Conservation (phyloP, 2,888 invertebrate species). For the Entomobrya multifasciata region DNA sequence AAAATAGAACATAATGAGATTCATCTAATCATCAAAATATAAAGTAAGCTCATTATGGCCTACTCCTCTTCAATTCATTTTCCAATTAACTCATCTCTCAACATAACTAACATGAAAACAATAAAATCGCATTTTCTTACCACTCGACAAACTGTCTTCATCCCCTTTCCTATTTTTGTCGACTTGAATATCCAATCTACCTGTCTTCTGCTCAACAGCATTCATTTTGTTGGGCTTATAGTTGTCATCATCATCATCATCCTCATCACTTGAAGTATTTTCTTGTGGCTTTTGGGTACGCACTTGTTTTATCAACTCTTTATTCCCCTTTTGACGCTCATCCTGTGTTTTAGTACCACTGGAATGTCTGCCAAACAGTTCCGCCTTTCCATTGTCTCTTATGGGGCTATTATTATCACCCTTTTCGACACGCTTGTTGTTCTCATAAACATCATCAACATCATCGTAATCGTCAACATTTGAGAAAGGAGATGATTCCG, state of each 20-base stretch:
- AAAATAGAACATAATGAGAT: too few species aligned
- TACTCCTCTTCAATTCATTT: not conserved
- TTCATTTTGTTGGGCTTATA: not conserved
- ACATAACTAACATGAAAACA: not conserved
- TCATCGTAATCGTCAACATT: slow-evolving; percentile 42
- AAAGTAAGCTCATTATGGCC: not conserved
- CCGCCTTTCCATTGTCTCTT: slow-evolving; percentile 26
- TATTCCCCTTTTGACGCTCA: slow-evolving; percentile 1
- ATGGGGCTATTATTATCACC: not conserved
- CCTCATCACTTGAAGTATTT: slow-evolving; percentile 4
- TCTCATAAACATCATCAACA: not conserved
- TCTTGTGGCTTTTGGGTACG: slow-evolving; percentile 1
- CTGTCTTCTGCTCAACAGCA: not conserved
- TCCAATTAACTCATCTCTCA: not conserved
- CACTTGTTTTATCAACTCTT: not conserved
- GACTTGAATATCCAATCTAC: not conserved
- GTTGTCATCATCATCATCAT: slow-evolving; percentile 1
- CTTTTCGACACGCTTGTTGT: not conserved
- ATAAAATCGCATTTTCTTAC: slow-evolving; percentile 13
- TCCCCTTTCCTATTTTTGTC: not conserved
- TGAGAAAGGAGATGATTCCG: slow-evolving; percentile 50
- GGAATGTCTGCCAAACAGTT: slow-evolving; percentile 11
- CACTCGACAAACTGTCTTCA: slow-evolving; percentile 16
- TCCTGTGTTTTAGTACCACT: slow-evolving; percentile 6
- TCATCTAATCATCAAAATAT: too few species aligned